Percentiles rank a stretch among this genome's conserved stretches.
Evolutionary conservation across 2,113 vertebrate genomes (phyloP).

Genomic region (Puffinus mauretanicus): DNA sequence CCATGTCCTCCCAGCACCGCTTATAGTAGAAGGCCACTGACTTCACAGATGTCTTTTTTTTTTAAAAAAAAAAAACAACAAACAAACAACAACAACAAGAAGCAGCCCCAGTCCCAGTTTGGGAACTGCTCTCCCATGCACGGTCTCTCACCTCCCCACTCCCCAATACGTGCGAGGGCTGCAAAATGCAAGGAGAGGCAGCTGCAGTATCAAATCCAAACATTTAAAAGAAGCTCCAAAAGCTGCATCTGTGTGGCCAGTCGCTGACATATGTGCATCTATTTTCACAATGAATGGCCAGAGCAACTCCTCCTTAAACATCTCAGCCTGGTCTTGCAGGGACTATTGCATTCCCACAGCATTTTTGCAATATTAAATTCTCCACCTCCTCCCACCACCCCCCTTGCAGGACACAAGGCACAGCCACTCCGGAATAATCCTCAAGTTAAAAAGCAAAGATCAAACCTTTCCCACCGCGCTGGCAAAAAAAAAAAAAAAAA

Average conservation of each 20-base stretch:
- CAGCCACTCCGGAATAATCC: neutral
- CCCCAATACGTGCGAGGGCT: neutral
- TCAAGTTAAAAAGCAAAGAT: neutral
- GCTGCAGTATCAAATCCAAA: neutral
- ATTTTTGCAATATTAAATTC: conserved; percentile 46
- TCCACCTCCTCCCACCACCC: neutral
- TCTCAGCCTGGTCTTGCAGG: conserved; percentile 22
- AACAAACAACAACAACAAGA: no score
- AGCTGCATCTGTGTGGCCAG: neutral
- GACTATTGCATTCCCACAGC: conserved; percentile 39
- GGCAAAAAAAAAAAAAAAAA: neutral
- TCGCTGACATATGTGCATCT: neutral
- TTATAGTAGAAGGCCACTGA: neutral
- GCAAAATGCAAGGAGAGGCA: neutral
- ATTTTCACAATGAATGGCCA: conserved; percentile 10
- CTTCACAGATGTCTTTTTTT: neutral
- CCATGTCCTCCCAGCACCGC: neutral
- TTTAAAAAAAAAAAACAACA: neutral
- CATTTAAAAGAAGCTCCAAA: neutral
- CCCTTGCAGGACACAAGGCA: conserved; percentile 34
- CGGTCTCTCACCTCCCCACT: neutral
- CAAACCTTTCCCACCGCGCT: neutral
- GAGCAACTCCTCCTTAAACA: conserved; percentile 28
- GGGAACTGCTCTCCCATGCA: neutral
- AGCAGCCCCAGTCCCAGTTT: neutral